phyloP scores from a whole-genome alignment of 2,113 vertebrate genomes.

The Nanger granti region DNA sequence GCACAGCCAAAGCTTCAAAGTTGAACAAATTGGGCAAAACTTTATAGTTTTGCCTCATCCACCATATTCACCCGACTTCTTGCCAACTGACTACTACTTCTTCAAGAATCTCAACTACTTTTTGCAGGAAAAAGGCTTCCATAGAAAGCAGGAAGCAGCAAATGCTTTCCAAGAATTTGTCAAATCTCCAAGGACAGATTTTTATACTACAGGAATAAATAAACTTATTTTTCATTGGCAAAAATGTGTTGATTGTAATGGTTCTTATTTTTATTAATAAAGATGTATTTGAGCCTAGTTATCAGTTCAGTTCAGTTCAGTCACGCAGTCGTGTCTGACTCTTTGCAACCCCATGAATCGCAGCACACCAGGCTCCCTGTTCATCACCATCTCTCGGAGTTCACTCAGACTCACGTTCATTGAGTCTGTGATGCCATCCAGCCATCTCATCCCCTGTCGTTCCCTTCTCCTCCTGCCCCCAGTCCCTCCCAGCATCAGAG shows the following conservation, averaged over 20 bases:
- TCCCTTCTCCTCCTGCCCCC: too few relatives aligned
- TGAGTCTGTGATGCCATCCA: too few relatives aligned
- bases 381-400: too few relatives aligned
- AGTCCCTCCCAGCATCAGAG: too few relatives aligned
- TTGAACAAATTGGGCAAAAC: not conserved
- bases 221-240: not conserved
- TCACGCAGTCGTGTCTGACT: too few relatives aligned
- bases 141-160: not conserved
- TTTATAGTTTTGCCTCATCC: not conserved
- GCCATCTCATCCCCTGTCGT: too few relatives aligned
- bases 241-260: not conserved
- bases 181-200: not conserved
- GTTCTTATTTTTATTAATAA: not conserved
- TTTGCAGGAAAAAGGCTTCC: not conserved
- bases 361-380: too few relatives aligned
- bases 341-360: too few relatives aligned
- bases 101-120: not conserved
- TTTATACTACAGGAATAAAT: not conserved
- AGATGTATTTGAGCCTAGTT: not conserved
- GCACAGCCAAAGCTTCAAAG: not conserved
- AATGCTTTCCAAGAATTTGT: not conserved
- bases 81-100: not conserved
- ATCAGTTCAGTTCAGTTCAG: too few relatives aligned
- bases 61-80: not conserved
- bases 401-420: too few relatives aligned